Conservation (phyloP, 1,140 invertebrate genomes). For the Vanessa atalanta region DNA sequence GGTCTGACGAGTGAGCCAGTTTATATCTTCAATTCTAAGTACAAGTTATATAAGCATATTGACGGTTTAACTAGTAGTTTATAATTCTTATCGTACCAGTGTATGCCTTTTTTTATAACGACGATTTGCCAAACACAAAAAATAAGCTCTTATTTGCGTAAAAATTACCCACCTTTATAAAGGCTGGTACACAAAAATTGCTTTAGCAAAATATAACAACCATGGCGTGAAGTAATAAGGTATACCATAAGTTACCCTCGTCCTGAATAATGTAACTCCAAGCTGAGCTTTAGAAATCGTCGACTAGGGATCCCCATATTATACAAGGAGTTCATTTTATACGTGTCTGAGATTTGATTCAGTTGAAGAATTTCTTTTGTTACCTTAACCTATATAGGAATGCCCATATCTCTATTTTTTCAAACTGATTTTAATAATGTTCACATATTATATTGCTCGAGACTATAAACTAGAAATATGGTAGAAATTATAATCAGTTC, state of each 20-base stretch:
- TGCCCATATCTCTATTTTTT: too few species aligned
- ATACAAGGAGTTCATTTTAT: conserved; percentile 19
- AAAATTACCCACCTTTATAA: conserved; percentile 14
- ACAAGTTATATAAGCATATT: too few species aligned
- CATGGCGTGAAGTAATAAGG: conserved; percentile 24
- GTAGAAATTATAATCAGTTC: too few species aligned
- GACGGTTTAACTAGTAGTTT: too few species aligned
- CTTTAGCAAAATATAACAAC: conserved; percentile 25
- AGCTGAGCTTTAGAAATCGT: conserved; percentile 28
- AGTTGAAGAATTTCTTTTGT: conserved; percentile 14
- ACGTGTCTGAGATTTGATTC: conserved; percentile 27
- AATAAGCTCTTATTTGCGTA: neutral
- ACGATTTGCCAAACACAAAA: neutral
- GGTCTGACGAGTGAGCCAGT: too few species aligned
- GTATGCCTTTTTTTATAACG: too few species aligned
- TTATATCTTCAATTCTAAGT: too few species aligned
- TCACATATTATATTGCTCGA: too few species aligned
- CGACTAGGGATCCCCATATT: conserved; percentile 21
- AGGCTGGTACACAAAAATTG: conserved; percentile 16
- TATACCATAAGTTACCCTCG: conserved; percentile 21
- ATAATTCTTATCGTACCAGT: too few species aligned
- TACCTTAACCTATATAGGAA: neutral
- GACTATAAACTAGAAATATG: too few species aligned
- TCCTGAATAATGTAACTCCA: conserved; percentile 20
- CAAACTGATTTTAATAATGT: too few species aligned